These are phyloP conservation scores for Drosophila flavopinicola DNA, from an alignment of 2,888 invertebrate species.

Conservation along the genomic window DNA sequence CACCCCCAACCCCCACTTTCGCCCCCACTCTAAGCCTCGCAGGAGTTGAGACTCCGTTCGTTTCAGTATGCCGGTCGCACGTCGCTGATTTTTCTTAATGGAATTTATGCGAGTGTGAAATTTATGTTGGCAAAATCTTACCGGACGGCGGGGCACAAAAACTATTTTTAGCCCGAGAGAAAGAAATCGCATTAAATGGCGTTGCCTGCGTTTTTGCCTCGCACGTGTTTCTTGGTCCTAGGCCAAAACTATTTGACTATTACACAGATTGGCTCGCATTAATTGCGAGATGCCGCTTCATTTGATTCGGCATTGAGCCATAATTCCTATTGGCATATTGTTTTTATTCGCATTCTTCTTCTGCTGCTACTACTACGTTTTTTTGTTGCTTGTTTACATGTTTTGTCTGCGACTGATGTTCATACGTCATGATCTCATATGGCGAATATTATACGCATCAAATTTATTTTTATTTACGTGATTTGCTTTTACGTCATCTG, in stretches of 20 bases:
- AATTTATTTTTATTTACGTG: constrained; percentile 19
- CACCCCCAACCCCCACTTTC: not conserved
- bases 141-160: constrained; percentile 35
- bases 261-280: constrained; percentile 31
- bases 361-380: constrained; percentile 19
- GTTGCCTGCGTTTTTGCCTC: constrained; percentile 34
- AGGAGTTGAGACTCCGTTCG: constrained; percentile 25
- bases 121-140: constrained; percentile 70
- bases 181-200: constrained; percentile 31
- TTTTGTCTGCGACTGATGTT: constrained; percentile 7
- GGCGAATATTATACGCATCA: constrained; percentile 1
- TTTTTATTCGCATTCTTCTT: not conserved
- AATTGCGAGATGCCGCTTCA: constrained; percentile 37
- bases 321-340: constrained; percentile 35
- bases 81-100: constrained; percentile 79
- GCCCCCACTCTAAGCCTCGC: not conserved
- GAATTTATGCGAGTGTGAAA: constrained; percentile 81
- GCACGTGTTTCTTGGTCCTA: constrained; percentile 45
- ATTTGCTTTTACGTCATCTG: constrained; percentile 9
- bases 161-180: constrained; percentile 60
- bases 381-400: constrained; percentile 20
- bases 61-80: constrained; percentile 74
- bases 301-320: constrained; percentile 15
- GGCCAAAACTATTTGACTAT: constrained; percentile 2
- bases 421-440: constrained; percentile 21